phyloP scores from a whole-genome alignment of 1,140 invertebrate genomes.

The Psix sp. region DNA sequence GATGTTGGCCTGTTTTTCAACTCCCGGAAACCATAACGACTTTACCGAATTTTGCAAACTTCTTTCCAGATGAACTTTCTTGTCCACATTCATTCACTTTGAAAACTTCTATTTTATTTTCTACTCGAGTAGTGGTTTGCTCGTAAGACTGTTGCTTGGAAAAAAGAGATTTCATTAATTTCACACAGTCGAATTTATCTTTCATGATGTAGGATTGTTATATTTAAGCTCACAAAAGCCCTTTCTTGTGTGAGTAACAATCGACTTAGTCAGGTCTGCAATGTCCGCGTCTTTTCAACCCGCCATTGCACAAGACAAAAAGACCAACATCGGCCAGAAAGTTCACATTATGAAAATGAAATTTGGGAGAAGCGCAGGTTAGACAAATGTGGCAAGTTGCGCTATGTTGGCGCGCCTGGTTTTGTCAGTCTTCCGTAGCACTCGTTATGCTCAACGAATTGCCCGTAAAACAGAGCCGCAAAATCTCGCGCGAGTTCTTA shows the following conservation, averaged over 20 bases:
- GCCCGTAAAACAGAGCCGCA: constrained; percentile 50
- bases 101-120: too few relatives aligned
- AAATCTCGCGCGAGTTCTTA: constrained; percentile 46
- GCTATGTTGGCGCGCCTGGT: constrained; percentile 33
- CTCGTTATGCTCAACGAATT: constrained; percentile 52
- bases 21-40: constrained; percentile 22
- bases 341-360: background rate
- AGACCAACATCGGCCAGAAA: too few relatives aligned
- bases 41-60: constrained; percentile 33
- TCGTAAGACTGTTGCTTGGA: too few relatives aligned
- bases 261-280: too few relatives aligned
- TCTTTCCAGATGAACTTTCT: constrained; percentile 8
- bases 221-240: too few relatives aligned
- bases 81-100: constrained; percentile 13
- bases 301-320: too few relatives aligned
- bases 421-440: constrained; percentile 37
- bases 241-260: too few relatives aligned
- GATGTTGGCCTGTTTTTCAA: constrained; percentile 27
- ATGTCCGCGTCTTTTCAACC: too few relatives aligned
- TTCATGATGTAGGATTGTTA: too few relatives aligned
- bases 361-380: background rate
- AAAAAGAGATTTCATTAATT: too few relatives aligned
- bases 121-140: too few relatives aligned
- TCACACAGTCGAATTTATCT: too few relatives aligned
- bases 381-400: constrained; percentile 30